phyloP scores from a whole-genome alignment of 2,113 vertebrate genomes.

The Leiothrix lutea region DNA sequence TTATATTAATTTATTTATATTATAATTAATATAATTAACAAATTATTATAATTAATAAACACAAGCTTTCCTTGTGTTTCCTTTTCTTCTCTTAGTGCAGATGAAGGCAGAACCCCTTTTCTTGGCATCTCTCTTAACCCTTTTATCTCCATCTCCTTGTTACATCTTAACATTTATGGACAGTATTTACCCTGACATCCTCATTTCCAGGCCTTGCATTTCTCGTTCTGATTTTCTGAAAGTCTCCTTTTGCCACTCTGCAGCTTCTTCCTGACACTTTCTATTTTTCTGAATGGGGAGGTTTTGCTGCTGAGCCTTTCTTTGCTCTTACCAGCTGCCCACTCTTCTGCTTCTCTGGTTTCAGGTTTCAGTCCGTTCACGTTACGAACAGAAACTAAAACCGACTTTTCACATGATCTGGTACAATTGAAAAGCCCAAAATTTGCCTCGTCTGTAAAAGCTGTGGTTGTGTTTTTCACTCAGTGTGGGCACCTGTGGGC shows the following conservation, averaged over 20 bases:
- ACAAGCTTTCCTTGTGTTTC: not conserved
- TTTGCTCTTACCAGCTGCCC: not conserved
- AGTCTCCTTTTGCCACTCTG: not conserved
- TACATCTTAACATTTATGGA: not conserved
- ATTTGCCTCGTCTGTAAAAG: not conserved
- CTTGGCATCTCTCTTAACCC: not conserved
- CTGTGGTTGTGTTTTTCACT: not conserved
- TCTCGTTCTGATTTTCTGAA: not conserved
- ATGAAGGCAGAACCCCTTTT: not conserved
- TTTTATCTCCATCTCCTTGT: not conserved
- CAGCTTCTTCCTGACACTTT: not conserved
- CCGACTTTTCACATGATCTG: not conserved
- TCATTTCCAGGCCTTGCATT: not conserved
- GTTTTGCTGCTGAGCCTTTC: not conserved
- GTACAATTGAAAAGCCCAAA: not conserved
- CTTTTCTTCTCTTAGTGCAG: not conserved
- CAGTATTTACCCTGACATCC: not conserved
- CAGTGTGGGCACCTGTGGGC: fast-evolving
- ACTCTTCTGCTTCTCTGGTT: not conserved
- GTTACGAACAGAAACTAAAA: not conserved
- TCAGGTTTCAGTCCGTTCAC: not conserved
- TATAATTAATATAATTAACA: no score
- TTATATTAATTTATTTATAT: no score
- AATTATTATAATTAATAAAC: no score
- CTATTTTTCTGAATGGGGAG: not conserved